These are phyloP conservation scores for Mnemiopsis leidyi DNA, from an alignment of 37 sponge, comb jelly and placozoan species.

Conservation along the genomic window DNA sequence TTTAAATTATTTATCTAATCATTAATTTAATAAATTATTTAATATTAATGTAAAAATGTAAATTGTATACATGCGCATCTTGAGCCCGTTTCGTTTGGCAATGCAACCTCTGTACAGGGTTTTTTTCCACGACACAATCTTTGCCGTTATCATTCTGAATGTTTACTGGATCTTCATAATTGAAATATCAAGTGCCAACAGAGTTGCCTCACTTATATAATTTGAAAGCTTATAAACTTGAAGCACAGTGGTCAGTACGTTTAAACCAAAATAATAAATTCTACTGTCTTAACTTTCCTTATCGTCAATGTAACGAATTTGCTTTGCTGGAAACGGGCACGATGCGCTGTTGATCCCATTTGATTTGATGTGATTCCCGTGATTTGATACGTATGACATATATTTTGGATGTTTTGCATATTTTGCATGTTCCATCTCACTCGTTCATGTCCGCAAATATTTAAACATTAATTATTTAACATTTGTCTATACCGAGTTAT, in stretches of 20 bases:
- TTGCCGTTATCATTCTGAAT: too few relatives aligned
- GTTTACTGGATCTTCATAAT: too few relatives aligned
- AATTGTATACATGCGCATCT: conserved; percentile 32
- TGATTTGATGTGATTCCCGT: background rate
- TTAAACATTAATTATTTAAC: background rate
- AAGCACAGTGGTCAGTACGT: too few relatives aligned
- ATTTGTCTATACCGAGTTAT: background rate
- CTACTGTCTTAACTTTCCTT: too few relatives aligned
- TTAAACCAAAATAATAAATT: too few relatives aligned
- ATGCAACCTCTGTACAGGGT: too few relatives aligned
- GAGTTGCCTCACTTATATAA: too few relatives aligned
- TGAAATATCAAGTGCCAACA: too few relatives aligned
- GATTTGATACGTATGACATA: background rate
- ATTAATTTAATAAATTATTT: conserved; percentile 62
- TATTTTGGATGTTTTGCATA: background rate
- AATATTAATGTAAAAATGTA: conserved; percentile 66
- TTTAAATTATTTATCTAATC: conserved; percentile 65
- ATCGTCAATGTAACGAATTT: background rate
- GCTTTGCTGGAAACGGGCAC: background rate
- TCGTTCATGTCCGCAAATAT: background rate
- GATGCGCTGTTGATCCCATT: background rate
- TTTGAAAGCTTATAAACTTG: too few relatives aligned
- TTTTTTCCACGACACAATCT: too few relatives aligned
- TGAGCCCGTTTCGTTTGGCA: background rate
- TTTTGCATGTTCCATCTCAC: background rate